Percentiles rank a stretch among this genome's conserved stretches.
These are phyloP conservation scores for Sakesphorus luctuosus DNA, from an alignment of 2,113 vertebrate species.

Conservation along the genomic window DNA sequence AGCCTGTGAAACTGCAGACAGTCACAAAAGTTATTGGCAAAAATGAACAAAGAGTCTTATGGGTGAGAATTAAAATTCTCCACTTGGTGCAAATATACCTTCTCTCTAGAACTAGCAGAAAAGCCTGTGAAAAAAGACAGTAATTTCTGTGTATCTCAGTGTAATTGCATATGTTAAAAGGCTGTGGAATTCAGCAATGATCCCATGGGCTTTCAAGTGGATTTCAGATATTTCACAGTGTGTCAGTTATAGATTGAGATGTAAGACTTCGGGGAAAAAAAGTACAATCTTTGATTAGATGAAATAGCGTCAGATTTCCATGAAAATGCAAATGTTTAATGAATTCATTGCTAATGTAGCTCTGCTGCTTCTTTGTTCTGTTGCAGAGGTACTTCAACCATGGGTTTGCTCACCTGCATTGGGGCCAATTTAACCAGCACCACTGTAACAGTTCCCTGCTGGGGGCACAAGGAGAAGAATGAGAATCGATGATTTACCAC, in stretches of 20 bases:
- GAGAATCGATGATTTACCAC: not conserved
- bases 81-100: constrained; percentile 13
- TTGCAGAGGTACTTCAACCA: not conserved
- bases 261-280: constrained; percentile 34
- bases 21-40: constrained; percentile 1
- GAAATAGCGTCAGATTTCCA: constrained; percentile 50
- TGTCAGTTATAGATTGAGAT: constrained; percentile 60
- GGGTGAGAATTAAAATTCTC: constrained; percentile 30
- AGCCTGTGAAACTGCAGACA: constrained; percentile 12
- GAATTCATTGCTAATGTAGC: not conserved
- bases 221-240: constrained; percentile 56
- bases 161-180: constrained; percentile 49
- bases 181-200: constrained; percentile 37
- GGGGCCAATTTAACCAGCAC: not conserved
- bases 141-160: constrained; percentile 28
- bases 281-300: constrained; percentile 37
- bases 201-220: constrained; percentile 48
- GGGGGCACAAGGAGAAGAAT: not conserved
- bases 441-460: not conserved
- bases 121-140: not conserved
- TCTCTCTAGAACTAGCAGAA: not conserved
- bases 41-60: not conserved
- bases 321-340: constrained; percentile 41
- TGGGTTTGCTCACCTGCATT: not conserved
- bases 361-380: constrained; percentile 10